These are phyloP conservation scores for Gambusia holbrooki DNA, from an alignment of 2,113 vertebrate genomes.

Conservation along the genomic window DNA sequence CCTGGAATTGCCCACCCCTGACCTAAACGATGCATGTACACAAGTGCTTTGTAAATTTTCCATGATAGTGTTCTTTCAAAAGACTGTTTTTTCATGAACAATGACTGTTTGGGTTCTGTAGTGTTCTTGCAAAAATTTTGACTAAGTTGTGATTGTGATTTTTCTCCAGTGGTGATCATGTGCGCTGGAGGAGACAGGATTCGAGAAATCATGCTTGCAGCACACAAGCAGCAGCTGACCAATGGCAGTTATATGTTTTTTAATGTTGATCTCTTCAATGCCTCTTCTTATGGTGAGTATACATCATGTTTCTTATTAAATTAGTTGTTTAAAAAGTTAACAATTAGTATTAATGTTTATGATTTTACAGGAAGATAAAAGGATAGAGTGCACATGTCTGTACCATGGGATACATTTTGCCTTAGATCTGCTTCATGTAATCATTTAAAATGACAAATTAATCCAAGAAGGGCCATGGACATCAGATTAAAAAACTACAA, in stretches of 20 bases:
- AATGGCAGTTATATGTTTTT: conserved; percentile 91
- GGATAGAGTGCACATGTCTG: neutral
- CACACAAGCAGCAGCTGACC: conserved; percentile 88
- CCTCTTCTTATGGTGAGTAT: conserved; percentile 89
- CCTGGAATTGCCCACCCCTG: too few species aligned
- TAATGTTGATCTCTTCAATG: conserved; percentile 98
- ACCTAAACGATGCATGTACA: neutral
- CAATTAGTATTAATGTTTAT: neutral
- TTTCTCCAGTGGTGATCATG: conserved; percentile 91
- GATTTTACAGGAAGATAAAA: neutral
- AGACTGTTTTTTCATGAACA: neutral
- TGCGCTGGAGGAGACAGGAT: conserved; percentile 89
- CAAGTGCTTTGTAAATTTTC: neutral
- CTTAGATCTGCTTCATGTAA: neutral
- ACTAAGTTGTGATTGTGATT: conserved; percentile 1
- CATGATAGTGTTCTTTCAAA: neutral
- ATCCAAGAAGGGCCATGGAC: neutral
- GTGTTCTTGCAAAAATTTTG: neutral
- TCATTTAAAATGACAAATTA: neutral
- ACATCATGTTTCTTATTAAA: neutral
- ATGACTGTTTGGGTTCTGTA: neutral
- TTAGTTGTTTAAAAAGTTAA: neutral
- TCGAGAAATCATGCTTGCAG: conserved; percentile 92
- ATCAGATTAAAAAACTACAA: neutral
- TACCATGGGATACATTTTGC: neutral